Evolutionary conservation across 1,140 invertebrate genomes (phyloP).

Genomic region (Pseudomyrmex gracilis): DNA sequence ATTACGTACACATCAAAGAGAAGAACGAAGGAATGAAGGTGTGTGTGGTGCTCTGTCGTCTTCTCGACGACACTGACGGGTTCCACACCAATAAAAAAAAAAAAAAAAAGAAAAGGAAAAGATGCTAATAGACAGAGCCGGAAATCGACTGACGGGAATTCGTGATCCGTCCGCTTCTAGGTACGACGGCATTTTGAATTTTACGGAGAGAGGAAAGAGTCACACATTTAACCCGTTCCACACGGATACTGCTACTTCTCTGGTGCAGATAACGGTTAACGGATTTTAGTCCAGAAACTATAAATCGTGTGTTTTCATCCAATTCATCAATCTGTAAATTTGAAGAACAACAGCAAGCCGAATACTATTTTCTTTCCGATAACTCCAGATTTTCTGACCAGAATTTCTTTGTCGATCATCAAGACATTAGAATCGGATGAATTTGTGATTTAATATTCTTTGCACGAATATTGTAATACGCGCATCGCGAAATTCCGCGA

Average conservation of each 20-base stretch:
- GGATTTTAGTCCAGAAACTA: background rate
- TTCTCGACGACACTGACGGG: background rate
- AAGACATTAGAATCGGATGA: too few species aligned
- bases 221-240: background rate
- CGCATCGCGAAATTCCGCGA: conserved; percentile 1
- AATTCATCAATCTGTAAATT: too few species aligned
- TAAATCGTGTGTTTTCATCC: too few species aligned
- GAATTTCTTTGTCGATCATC: too few species aligned
- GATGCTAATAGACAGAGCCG: conserved; percentile 1
- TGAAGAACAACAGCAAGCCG: too few species aligned
- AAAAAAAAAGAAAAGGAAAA: background rate
- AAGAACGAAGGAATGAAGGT: background rate
- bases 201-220: background rate
- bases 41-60: background rate
- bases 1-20: background rate
- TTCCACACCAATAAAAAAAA: background rate
- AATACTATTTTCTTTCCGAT: too few species aligned
- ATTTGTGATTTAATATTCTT: too few species aligned
- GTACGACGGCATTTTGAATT: background rate
- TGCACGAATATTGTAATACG: too few species aligned
- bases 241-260: background rate
- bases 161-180: conserved; percentile 9
- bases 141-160: conserved; percentile 2
- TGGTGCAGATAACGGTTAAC: background rate
- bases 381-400: too few species aligned